These are phyloP conservation scores for Colletes latitarsis DNA, from an alignment of 1,140 invertebrate genomes.

Conservation along the genomic window DNA sequence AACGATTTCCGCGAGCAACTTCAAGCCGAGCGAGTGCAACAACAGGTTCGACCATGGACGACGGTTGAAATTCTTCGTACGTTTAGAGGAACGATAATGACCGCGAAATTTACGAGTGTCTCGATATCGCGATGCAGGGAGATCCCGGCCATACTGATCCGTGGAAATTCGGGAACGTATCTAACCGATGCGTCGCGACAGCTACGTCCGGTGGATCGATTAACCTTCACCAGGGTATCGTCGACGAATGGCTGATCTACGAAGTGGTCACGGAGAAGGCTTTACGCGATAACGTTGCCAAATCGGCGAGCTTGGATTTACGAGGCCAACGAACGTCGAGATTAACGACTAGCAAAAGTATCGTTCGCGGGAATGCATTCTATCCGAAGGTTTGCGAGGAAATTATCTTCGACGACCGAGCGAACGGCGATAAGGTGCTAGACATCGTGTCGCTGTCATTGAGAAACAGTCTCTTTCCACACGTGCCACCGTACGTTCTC, in stretches of 20 bases:
- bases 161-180: background rate
- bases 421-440: slow-evolving; percentile 7
- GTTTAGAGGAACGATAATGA: slow-evolving; percentile 23
- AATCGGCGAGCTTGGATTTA: background rate
- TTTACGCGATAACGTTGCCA: background rate
- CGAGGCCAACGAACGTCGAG: background rate
- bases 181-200: background rate
- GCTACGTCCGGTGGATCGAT: slow-evolving; percentile 8
- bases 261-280: slow-evolving; percentile 10
- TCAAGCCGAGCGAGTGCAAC: background rate
- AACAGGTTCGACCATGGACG: slow-evolving; percentile 12
- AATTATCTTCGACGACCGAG: slow-evolving; percentile 8
- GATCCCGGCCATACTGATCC: background rate
- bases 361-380: background rate
- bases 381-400: background rate
- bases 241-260: slow-evolving; percentile 29
- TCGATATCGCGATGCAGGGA: slow-evolving; percentile 8
- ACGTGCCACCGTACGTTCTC: slow-evolving; percentile 22
- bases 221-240: background rate
- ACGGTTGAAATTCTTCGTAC: slow-evolving; percentile 14
- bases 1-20: slow-evolving; percentile 16
- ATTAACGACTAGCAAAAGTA: background rate
- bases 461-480: slow-evolving; percentile 23
- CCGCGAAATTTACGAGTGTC: slow-evolving; percentile 30
- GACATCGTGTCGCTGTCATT: background rate